These are phyloP conservation scores for Synergus japonicus DNA, from an alignment of 2,888 invertebrate genomes.

Conservation along the genomic window DNA sequence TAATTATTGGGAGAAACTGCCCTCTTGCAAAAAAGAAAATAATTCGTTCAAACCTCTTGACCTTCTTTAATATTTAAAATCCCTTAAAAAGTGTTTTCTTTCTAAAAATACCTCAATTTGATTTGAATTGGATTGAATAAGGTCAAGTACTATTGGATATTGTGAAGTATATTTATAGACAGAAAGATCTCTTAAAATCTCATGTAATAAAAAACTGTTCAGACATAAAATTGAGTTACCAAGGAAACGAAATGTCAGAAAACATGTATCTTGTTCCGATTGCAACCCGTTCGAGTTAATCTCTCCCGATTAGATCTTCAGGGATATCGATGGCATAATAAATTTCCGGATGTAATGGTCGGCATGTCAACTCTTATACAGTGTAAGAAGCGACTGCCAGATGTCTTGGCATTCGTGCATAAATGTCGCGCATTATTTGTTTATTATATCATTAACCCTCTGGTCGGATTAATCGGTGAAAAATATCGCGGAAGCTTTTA, in stretches of 20 bases:
- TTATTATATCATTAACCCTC: constrained; percentile 16
- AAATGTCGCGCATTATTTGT: constrained; percentile 21
- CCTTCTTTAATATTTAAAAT: too few relatives aligned
- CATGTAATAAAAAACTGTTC: too few relatives aligned
- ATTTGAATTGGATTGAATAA: too few relatives aligned
- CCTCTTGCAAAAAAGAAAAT: too few relatives aligned
- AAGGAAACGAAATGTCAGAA: background rate
- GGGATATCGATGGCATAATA: background rate
- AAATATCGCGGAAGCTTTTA: constrained; percentile 16
- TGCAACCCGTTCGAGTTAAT: background rate
- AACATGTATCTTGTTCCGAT: background rate
- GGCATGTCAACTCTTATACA: constrained; percentile 2
- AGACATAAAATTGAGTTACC: background rate
- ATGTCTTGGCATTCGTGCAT: constrained; percentile 12
- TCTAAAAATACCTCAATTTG: too few relatives aligned
- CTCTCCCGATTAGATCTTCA: constrained; percentile 10
- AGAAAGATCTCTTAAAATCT: too few relatives aligned
- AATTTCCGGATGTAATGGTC: background rate
- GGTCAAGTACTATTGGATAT: too few relatives aligned
- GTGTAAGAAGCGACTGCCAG: background rate
- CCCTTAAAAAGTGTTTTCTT: too few relatives aligned
- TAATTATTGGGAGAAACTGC: background rate
- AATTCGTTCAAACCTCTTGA: too few relatives aligned
- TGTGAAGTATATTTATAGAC: too few relatives aligned
- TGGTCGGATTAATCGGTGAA: constrained; percentile 20